Evolutionary conservation across 2,797 vertebrate genomes (phyloP), one percentile per base, ranked within the genome.

Genomic region (Lacerta agilis): DNA sequence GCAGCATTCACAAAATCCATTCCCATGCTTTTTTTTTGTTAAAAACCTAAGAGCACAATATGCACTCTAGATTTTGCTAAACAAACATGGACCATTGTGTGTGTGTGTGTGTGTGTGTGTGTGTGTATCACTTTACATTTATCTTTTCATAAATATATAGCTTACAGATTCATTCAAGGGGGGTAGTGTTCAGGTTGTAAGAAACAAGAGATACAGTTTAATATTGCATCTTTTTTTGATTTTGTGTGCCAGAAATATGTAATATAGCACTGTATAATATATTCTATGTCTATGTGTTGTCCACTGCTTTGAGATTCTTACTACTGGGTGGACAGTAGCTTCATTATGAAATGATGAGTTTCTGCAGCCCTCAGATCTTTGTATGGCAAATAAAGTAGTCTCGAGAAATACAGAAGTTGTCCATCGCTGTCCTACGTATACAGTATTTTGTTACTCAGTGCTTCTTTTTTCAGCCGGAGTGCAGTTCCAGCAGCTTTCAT

Each of bases 1-100:
- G 11, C 43, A 29, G 36, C 3, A 0, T 61, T 61, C 7, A 66
- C 27, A 33, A 77, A 36, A 36, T 33, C 13, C 64, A 17, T 1
- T 64, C 83, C 88, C 8, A 1, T 41, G 20, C 36, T 33, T 45
- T 72, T n/a, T 72, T n/a, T 18, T 15, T 58, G 0, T 1, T 79
- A 80, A 61, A 87, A 41, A 36, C 1, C 0, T 58, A 61, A 87
- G 85, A 86, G 86, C 20, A 20, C n/a, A 90, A 67, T 33, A 79
- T 0, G 8, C 43, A 10, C 5, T 88, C 61, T 49, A 36, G 27
- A 45, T 66, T 77, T 41, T 83, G 41, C 9, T 1, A 0, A 77
- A 69, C 23, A n/a, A 41, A 38, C 5, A 3, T 8, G 49, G 8
- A 25, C 77, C 13, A 15, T 1, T 49, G 49, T 49, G 49, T 49